Conservation (phyloP, 2,888 invertebrate species). For the Diaperis boleti region DNA sequence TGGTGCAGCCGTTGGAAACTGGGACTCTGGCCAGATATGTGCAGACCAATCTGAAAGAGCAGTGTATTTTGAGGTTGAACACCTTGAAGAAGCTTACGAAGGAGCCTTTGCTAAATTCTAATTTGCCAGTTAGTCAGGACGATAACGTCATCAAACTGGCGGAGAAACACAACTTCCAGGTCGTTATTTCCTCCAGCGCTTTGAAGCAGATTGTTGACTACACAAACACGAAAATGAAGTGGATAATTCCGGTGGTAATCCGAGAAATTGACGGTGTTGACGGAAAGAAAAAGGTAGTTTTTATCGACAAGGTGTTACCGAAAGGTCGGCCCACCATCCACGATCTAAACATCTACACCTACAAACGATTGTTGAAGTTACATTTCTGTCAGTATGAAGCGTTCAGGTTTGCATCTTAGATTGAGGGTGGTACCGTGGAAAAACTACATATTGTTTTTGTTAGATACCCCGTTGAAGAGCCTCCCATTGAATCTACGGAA, state of each 20-base stretch:
- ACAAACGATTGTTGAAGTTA: conserved; percentile 54
- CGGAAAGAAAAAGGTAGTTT: conserved; percentile 52
- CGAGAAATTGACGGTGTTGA: conserved; percentile 47
- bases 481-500: conserved; percentile 22
- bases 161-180: conserved; percentile 52
- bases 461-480: conserved; percentile 39
- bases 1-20: conserved; percentile 50
- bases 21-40: conserved; percentile 47
- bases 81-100: conserved; percentile 35
- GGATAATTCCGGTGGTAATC: conserved; percentile 60
- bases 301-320: conserved; percentile 59
- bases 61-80: conserved; percentile 37
- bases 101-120: conserved; percentile 37
- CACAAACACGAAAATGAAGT: conserved; percentile 53
- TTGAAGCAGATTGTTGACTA: conserved; percentile 59
- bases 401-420: conserved; percentile 47
- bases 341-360: conserved; percentile 53
- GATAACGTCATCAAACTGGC: conserved; percentile 52
- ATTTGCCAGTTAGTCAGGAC: conserved; percentile 56
- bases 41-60: conserved; percentile 43
- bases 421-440: not conserved
- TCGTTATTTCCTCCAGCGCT: conserved; percentile 58
- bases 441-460: conserved; percentile 31
- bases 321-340: conserved; percentile 47
- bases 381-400: conserved; percentile 58